Conservation (phyloP, 2,113 vertebrate genomes). For the Antechinus flavipes region DNA sequence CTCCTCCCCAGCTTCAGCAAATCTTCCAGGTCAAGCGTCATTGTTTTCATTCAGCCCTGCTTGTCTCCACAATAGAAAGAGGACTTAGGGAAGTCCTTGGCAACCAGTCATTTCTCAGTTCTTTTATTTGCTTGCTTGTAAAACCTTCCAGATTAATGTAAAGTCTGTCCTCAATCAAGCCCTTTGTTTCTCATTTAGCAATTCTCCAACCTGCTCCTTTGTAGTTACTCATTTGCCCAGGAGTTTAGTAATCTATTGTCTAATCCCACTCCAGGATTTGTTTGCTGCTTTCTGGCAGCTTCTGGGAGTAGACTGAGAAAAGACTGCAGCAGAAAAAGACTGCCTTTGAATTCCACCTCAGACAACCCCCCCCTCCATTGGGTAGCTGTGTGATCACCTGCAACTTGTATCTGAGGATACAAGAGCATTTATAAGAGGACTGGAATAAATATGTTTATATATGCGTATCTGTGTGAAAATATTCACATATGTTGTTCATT, state of each 20-base stretch:
- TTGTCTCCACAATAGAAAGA: background rate
- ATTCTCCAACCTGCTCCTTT: background rate
- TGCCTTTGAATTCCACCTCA: background rate
- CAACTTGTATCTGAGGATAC: background rate
- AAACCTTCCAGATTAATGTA: background rate
- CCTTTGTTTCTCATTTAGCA: rapidly evolving
- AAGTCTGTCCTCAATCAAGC: background rate
- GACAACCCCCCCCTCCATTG: too few species aligned
- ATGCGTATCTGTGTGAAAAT: background rate
- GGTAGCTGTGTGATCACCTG: background rate
- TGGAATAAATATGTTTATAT: background rate
- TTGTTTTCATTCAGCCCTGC: background rate
- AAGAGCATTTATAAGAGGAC: background rate
- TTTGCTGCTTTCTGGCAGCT: background rate
- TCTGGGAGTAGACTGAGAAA: background rate
- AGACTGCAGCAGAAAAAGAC: background rate
- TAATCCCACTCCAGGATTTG: background rate
- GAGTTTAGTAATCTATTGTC: background rate
- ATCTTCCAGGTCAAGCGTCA: background rate
- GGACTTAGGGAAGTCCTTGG: background rate
- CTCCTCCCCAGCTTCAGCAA: background rate
- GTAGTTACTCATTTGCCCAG: background rate
- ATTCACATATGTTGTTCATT: background rate
- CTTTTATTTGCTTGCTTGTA: too few species aligned
- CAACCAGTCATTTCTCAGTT: background rate